phyloP scores from a whole-genome alignment of 2,797 vertebrate species.

The Tachyglossus aculeatus region DNA sequence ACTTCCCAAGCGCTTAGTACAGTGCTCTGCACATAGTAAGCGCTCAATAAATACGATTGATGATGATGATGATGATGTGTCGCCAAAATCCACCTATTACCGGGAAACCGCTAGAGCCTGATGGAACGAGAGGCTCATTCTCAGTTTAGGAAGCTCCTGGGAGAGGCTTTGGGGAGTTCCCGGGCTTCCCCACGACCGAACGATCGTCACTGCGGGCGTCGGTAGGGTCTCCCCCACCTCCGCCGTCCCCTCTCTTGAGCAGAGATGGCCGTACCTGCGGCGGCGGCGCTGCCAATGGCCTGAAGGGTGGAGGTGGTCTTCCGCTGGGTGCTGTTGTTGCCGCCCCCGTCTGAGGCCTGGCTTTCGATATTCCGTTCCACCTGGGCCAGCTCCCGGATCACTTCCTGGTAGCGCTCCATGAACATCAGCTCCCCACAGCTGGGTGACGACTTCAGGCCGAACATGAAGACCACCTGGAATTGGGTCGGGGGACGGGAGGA shows the following conservation, averaged over 20 bases:
- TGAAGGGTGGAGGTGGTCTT: conserved; percentile 86
- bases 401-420: conserved; percentile 90
- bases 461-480: conserved; percentile 88
- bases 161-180: not conserved
- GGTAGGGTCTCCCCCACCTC: too few species aligned
- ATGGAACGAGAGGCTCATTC: too few species aligned
- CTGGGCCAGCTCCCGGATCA: conserved; percentile 83
- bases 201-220: not conserved
- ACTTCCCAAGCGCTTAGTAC: too few species aligned
- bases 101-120: too few species aligned
- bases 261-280: conserved; percentile 82
- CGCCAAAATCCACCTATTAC: too few species aligned
- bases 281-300: conserved; percentile 93
- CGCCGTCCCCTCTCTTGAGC: not conserved
- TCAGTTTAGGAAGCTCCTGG: too few species aligned
- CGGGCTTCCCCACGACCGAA: rapidly evolving
- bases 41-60: too few species aligned
- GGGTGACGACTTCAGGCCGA: conserved; percentile 82
- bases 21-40: too few species aligned
- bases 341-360: conserved; percentile 79
- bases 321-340: conserved; percentile 58
- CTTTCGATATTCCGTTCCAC: conserved; percentile 95
- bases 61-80: too few species aligned
- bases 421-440: conserved; percentile 89
- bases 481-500: not conserved